These are phyloP conservation scores for Bubo blakistoni DNA, from an alignment of 2,113 vertebrate species.

Conservation along the genomic window DNA sequence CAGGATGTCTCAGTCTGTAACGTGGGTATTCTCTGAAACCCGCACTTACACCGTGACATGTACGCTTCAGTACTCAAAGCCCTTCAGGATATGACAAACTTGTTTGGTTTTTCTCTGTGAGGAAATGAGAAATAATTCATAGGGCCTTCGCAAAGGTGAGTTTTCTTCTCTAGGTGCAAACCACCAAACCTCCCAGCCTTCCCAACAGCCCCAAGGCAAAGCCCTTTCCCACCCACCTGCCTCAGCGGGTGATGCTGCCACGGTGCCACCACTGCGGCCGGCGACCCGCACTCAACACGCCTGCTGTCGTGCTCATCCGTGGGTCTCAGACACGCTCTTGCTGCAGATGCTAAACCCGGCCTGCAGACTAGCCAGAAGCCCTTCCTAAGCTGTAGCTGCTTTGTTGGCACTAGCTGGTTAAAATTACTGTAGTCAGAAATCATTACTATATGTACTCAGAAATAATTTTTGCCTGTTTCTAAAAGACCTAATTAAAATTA, in stretches of 20 bases:
- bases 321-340: no score
- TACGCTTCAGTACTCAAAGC: background rate
- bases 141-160: background rate
- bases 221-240: background rate
- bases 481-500: background rate
- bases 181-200: background rate
- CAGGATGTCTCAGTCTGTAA: background rate
- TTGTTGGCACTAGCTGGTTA: background rate
- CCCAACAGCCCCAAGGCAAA: background rate
- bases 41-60: background rate
- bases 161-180: background rate
- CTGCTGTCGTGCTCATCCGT: background rate
- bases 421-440: background rate
- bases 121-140: background rate
- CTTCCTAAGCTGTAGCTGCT: background rate
- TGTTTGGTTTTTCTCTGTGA: background rate
- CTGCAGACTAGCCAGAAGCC: background rate
- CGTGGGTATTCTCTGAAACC: background rate
- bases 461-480: background rate
- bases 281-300: no score
- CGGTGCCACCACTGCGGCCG: background rate
- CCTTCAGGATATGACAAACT: background rate
- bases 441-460: background rate
- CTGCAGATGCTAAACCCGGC: background rate
- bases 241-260: no score